A percentile compares a stretch with the other conserved stretches of the same genome.
Conservation (phyloP, 1,140 invertebrate species). For the Achatina immaculata region DNA sequence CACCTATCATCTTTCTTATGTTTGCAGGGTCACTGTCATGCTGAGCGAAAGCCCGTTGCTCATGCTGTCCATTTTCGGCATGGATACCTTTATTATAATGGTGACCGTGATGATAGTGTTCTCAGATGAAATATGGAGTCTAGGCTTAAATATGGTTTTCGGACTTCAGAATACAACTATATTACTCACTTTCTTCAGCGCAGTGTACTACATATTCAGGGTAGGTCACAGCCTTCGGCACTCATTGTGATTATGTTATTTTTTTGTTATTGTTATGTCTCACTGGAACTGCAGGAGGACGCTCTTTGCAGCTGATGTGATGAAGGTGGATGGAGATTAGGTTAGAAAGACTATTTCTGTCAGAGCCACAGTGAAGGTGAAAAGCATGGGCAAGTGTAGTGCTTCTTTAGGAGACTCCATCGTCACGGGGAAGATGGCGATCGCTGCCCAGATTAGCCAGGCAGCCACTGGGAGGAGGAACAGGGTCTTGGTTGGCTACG, state of each 20-base stretch:
- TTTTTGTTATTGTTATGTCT: not conserved
- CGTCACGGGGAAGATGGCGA: too few relatives aligned
- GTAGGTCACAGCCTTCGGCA: not conserved
- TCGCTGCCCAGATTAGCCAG: too few relatives aligned
- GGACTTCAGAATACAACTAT: slow-evolving; percentile 8
- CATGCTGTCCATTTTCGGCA: not conserved
- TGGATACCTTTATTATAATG: not conserved
- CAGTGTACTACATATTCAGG: slow-evolving; percentile 8
- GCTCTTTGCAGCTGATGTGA: too few relatives aligned
- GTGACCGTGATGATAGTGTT: not conserved
- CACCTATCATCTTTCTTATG: too few relatives aligned
- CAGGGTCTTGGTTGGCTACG: too few relatives aligned
- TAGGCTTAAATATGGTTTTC: not conserved
- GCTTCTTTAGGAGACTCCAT: too few relatives aligned
- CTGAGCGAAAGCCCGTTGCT: not conserved
- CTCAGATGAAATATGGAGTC: not conserved
- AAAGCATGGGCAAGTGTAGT: too few relatives aligned
- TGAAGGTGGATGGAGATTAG: too few relatives aligned
- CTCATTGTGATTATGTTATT: not conserved
- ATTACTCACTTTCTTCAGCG: not conserved
- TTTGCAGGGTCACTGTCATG: not conserved
- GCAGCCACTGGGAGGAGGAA: too few relatives aligned
- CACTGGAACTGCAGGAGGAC: too few relatives aligned
- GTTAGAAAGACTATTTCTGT: too few relatives aligned
- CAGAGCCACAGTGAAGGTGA: too few relatives aligned